Base-by-base conservation (phyloP, 2,113 vertebrate species). In the Lates calcarifer region DNA sequence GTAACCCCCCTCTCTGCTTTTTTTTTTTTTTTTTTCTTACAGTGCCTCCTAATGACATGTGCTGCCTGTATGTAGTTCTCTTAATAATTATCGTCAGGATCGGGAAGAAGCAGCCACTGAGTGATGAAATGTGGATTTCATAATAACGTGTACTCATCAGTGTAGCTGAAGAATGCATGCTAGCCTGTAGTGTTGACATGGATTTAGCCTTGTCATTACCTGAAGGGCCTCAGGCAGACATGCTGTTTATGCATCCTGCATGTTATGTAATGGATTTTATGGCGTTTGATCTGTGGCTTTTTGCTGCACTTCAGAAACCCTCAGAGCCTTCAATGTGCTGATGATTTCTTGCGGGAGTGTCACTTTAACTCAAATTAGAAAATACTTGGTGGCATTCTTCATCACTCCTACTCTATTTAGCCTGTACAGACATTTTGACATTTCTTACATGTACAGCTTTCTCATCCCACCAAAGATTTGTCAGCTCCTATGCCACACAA, bases 31-130 rank as follows among this genome's bases (percentile, higher is more conserved):
- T 63, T 60, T 28, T 74, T 74, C 84, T 81, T 56, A 83, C 24
- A 61, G 87, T 79, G 83, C 83, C 91, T 82, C 93, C 81, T 93
- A 94, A 95, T 94, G 83, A 94, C 83, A 95, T 75, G 88, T 90
- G 81, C 71, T 57, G 71, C 28, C 77, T 84, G 82, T 89, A 22
- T 92, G 90, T 89, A 90, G 91, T 90, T 87, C 87, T 84, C 81
- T 72, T 88, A 87, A 90, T 93, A 91, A 93, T 93, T 77, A 89
- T 91, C 20, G 49, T 88, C 77, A 66, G 69, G 65, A 82, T 82
- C 24, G 68, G 0, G 26, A 63, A 81, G 75, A 61, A 75, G 62
- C 28, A 64, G 64, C 64, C 58, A 75, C 51, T 2, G n/a, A 71
- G 86, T 77, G 90, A 86, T 89, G 83, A 93, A 88, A 89, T 64